Conservation (phyloP, 2,797 vertebrate genomes). For the Lepilemur septentrionalis region DNA sequence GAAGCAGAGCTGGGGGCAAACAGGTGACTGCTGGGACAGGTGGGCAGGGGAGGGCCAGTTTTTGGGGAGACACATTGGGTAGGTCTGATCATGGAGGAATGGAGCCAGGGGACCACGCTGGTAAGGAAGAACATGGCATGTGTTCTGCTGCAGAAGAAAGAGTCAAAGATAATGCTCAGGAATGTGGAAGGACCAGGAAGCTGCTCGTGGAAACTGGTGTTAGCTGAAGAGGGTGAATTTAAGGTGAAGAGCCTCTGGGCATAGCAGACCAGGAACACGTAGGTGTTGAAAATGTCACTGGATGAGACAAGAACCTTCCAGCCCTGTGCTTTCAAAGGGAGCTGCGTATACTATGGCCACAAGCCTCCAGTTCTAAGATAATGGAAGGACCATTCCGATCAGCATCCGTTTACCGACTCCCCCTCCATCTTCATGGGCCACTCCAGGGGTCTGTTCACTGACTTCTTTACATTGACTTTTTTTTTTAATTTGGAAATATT, state of each 20-base stretch:
- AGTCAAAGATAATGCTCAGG: background rate
- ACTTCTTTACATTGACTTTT: background rate
- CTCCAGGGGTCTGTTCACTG: background rate
- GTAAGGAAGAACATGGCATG: background rate
- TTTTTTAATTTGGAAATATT: background rate
- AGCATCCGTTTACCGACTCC: background rate
- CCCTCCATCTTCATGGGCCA: background rate
- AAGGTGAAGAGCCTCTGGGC: background rate
- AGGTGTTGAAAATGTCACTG: background rate
- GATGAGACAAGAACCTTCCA: background rate
- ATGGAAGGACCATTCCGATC: background rate
- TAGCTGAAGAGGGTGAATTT: background rate
- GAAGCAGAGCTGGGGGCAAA: background rate
- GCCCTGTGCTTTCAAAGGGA: background rate
- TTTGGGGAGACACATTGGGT: background rate
- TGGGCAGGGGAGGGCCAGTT: rapidly evolving
- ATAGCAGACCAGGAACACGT: rapidly evolving
- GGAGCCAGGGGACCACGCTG: background rate
- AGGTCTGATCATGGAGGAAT: background rate
- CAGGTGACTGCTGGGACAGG: rapidly evolving
- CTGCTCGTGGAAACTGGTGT: background rate
- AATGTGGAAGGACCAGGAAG: background rate
- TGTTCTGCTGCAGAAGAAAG: background rate
- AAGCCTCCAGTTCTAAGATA: background rate
- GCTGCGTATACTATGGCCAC: background rate